A percentile compares a stretch with the other conserved stretches of the same genome.
phyloP scores from a whole-genome alignment of 2,113 vertebrate species.

The Diphyllodes magnificus region DNA sequence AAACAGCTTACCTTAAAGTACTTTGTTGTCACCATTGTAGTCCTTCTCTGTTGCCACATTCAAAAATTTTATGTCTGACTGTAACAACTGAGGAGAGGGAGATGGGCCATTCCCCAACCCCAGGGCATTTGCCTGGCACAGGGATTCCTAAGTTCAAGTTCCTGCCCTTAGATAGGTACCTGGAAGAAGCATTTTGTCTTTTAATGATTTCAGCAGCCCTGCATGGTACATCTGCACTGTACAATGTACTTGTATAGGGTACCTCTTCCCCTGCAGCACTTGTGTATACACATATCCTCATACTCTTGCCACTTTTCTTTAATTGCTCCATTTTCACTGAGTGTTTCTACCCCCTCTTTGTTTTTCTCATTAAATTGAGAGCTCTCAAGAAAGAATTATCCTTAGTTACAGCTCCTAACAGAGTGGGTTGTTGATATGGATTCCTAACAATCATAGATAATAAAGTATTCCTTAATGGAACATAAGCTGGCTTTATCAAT shows the following conservation, averaged over 20 bases:
- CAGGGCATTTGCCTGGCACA: background rate
- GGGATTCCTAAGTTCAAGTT: background rate
- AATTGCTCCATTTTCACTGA: background rate
- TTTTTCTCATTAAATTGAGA: background rate
- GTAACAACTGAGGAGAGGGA: background rate
- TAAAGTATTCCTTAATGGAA: background rate
- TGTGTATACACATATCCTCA: background rate
- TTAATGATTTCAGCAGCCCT: background rate
- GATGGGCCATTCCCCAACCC: accelerated
- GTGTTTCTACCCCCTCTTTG: background rate
- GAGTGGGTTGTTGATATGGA: background rate
- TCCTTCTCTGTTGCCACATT: background rate
- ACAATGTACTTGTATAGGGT: background rate
- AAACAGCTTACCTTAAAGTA: background rate
- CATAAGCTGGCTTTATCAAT: background rate
- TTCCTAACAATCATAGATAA: background rate
- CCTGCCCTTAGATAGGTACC: background rate
- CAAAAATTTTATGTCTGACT: background rate
- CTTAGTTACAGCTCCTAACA: background rate
- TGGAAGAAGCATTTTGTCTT: background rate
- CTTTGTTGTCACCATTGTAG: background rate
- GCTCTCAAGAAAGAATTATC: background rate
- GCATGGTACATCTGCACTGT: background rate
- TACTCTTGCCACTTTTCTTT: background rate
- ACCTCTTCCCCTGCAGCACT: background rate